Conservation (phyloP, 2,888 invertebrate genomes). For the Pegoplata infirma region DNA sequence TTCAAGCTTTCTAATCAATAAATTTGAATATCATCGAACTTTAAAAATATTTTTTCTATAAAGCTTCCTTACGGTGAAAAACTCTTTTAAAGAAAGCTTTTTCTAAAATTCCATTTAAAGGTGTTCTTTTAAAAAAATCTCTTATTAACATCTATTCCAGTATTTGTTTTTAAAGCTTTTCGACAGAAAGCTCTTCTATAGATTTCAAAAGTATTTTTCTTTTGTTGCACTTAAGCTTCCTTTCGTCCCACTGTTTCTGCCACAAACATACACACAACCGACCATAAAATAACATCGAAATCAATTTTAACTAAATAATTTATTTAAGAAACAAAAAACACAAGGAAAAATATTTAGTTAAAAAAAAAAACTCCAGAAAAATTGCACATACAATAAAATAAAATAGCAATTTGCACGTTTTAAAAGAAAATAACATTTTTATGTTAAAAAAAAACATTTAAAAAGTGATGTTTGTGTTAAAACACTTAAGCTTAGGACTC, state of each 20-base stretch:
- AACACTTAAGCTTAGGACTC: constrained; percentile 34
- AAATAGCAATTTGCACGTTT: constrained; percentile 52
- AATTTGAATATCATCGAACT: no score
- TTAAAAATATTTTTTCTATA: no score
- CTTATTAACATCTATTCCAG: background rate
- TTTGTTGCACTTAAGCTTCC: no score
- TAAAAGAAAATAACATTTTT: constrained; percentile 27
- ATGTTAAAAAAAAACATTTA: constrained; percentile 46
- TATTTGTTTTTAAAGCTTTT: background rate
- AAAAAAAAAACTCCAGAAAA: constrained; percentile 23
- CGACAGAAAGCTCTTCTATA: no score
- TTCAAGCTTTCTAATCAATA: no score
- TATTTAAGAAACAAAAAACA: constrained; percentile 43
- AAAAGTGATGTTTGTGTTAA: constrained; percentile 43
- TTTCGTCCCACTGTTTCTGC: constrained; percentile 5
- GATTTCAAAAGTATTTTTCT: no score
- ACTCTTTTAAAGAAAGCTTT: no score
- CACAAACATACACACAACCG: constrained; percentile 11
- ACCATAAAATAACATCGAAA: constrained; percentile 34
- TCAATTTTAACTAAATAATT: constrained; percentile 59
- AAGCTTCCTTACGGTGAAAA: no score
- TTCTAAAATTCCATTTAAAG: no score
- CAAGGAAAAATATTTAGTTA: constrained; percentile 12
- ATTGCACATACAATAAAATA: constrained; percentile 21
- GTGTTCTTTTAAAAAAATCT: background rate